Evolutionary conservation across 2,113 vertebrate genomes (phyloP), one percentile per base, ranked within the genome.

Genomic region (Sterrhoptilus dennistouni): DNA sequence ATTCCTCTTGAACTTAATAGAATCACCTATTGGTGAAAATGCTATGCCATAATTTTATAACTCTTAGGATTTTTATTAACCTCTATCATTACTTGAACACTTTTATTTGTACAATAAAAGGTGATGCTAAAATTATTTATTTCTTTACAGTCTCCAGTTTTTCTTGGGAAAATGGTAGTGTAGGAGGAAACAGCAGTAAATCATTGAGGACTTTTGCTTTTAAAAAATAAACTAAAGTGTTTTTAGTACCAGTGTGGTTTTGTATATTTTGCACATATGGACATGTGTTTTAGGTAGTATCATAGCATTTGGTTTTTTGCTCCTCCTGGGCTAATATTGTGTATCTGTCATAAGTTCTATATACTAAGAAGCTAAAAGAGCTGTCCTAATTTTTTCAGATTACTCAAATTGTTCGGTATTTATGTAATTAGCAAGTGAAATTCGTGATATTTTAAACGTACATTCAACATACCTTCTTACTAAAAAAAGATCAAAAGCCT

Each of bases 61-160:
- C 66, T 89, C 49, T 50, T 77, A 59, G 0, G 4, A 70, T 52
- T 95, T 95, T 89, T 96, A 94, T 72, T 83, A 96, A 91, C 87
- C 85, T 74, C 35, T 77, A 76, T 24, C 2, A 6, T 79, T 94
- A 65, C 82, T 83, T 66, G 64, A 74, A 52, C 63, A 8, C 8
- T 94, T 97, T 90, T 94, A 96, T 94, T 93, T 95, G 70, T 60
- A 76, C 65, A 66, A 89, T 96, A 94, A 96, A 95, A 93, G 36
- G 14, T 61, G 60, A 50, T 96, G 84, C 75, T 89, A 81, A 87
- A 96, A 83, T 91, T 35, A 61, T 87, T 19, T 87, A 85, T 89
- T 91, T 90, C 60, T 91, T 96, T 93, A 91, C 79, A 80, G 42
- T 93, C 80, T 80, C 25, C 19, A 12, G 42, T 85, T 83, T 83